A percentile compares a stretch with the other conserved stretches of the same genome.
These are phyloP conservation scores for Aeoliscus strigatus DNA, from an alignment of 2,797 vertebrate genomes.

Conservation along the genomic window DNA sequence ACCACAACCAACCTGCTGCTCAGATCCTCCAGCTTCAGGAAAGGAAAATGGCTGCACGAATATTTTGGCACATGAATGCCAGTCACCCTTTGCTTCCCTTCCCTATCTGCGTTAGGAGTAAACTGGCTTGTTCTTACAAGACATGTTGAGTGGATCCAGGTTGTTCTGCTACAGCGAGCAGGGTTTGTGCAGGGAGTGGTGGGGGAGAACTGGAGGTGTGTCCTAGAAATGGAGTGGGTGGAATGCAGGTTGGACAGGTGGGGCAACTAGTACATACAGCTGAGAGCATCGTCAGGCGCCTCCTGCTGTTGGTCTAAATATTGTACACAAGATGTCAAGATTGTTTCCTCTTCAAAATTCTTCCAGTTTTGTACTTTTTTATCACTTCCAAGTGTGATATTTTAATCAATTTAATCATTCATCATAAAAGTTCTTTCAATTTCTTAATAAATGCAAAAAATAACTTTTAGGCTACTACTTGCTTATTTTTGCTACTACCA, in stretches of 20 bases:
- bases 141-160: slow-evolving; percentile 45
- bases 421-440: no score
- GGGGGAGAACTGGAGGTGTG: slow-evolving; percentile 39
- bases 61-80: slow-evolving; percentile 18
- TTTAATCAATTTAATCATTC: not conserved
- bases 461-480: no score
- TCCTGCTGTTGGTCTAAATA: slow-evolving; percentile 49
- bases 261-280: slow-evolving; percentile 39
- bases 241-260: slow-evolving; percentile 69
- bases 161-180: slow-evolving; percentile 42
- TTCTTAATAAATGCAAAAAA: no score
- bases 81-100: slow-evolving; percentile 29
- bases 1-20: slow-evolving; percentile 5
- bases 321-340: slow-evolving; percentile 9
- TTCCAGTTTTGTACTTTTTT: not conserved
- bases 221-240: slow-evolving; percentile 12
- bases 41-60: slow-evolving; percentile 7
- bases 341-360: not conserved
- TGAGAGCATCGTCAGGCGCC: slow-evolving; percentile 32
- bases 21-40: slow-evolving; percentile 12
- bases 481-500: no score
- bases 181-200: slow-evolving; percentile 36
- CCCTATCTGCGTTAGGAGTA: slow-evolving; percentile 23
- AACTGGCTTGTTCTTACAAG: slow-evolving; percentile 62
- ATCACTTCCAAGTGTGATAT: not conserved